A percentile compares a stretch with the other conserved stretches of the same genome.
Conservation (phyloP, 2,888 invertebrate species). For the Drosophila mimica region DNA sequence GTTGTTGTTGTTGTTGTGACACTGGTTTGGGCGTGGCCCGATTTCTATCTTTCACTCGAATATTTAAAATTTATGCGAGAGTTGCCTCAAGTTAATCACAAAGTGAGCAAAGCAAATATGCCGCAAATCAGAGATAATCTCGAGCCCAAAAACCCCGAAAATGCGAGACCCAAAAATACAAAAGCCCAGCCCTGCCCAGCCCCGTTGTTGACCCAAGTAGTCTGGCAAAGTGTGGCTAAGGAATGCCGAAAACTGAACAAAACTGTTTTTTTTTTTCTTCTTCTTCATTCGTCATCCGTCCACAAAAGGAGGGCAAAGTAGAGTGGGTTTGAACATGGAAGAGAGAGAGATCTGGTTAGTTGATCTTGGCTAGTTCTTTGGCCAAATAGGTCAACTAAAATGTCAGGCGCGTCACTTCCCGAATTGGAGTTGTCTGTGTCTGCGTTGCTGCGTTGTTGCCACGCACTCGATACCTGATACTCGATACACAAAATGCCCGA, state of each 20-base stretch:
- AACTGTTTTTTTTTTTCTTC: constrained; percentile 3
- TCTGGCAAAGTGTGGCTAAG: constrained; percentile 45
- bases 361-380: constrained; percentile 35
- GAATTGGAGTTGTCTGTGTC: constrained; percentile 36
- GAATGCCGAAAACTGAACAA: constrained; percentile 32
- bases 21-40: constrained; percentile 41
- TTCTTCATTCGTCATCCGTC: constrained; percentile 42
- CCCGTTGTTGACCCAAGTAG: constrained; percentile 18
- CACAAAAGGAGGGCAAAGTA: no score
- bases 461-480: constrained; percentile 3
- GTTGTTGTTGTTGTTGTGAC: background rate
- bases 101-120: constrained; percentile 62
- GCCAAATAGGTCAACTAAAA: constrained; percentile 47
- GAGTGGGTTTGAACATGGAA: background rate
- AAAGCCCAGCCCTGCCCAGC: constrained; percentile 9
- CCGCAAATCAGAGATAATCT: constrained; percentile 68
- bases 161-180: constrained; percentile 12
- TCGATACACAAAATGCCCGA: constrained; percentile 2
- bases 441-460: constrained; percentile 1
- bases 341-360: constrained; percentile 39
- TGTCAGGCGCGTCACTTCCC: constrained; percentile 52
- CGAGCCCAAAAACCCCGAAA: constrained; percentile 13
- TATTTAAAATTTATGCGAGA: constrained; percentile 57
- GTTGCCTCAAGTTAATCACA: constrained; percentile 61
- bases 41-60: constrained; percentile 63